A percentile compares a stretch with the other conserved stretches of the same genome.
Evolutionary conservation across 2,113 vertebrate species (phyloP).

Genomic region (Gasterosteus aculeatus): DNA sequence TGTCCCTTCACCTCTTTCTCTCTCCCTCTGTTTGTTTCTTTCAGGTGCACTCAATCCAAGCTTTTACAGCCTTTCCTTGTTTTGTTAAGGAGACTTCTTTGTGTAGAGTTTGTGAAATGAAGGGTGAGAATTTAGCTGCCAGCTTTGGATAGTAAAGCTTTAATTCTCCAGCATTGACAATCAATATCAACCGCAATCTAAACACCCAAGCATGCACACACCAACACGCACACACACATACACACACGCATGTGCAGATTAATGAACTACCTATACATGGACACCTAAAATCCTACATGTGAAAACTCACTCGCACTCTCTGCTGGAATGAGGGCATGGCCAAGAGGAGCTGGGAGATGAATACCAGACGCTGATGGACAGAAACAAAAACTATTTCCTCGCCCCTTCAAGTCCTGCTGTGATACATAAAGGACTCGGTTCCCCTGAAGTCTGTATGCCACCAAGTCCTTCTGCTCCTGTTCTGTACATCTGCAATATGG

Average conservation of each 20-base stretch:
- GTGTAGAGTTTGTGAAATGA: slow-evolving; percentile 79
- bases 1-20: slow-evolving; percentile 32
- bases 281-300: slow-evolving; percentile 56
- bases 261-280: slow-evolving; percentile 62
- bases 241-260: slow-evolving; percentile 60
- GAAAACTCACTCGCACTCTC: slow-evolving; percentile 49
- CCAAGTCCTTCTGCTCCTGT: slow-evolving; percentile 55
- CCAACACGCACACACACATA: slow-evolving; percentile 34
- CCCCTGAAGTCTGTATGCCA: slow-evolving; percentile 59
- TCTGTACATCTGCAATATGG: slow-evolving; percentile 62
- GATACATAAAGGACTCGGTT: slow-evolving; percentile 43
- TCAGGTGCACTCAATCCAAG: slow-evolving; percentile 79
- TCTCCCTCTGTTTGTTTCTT: slow-evolving; percentile 54
- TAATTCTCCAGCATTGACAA: slow-evolving; percentile 87
- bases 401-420: slow-evolving; percentile 54
- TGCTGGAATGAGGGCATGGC: slow-evolving; percentile 69
- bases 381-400: slow-evolving; percentile 56
- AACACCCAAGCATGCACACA: slow-evolving; percentile 58
- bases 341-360: slow-evolving; percentile 66
- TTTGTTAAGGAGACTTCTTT: slow-evolving; percentile 78
- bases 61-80: slow-evolving; percentile 79
- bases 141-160: slow-evolving; percentile 80
- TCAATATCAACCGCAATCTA: slow-evolving; percentile 80
- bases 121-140: slow-evolving; percentile 82
- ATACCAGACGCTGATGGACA: slow-evolving; percentile 67